These are phyloP conservation scores for Calycopis cecrops DNA, from an alignment of 1,140 invertebrate genomes.

Conservation along the genomic window DNA sequence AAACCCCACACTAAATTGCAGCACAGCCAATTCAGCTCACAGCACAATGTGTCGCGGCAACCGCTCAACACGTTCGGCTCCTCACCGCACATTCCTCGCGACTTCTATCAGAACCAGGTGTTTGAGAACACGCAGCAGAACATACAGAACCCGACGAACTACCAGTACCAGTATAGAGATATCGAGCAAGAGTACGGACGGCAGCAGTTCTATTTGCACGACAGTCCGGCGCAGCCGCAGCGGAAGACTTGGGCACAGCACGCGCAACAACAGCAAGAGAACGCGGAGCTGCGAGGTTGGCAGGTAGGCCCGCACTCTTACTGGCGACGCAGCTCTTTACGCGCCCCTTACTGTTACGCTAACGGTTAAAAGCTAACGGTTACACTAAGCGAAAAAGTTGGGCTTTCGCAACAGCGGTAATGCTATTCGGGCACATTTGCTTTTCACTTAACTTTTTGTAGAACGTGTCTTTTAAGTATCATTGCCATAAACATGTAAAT, in stretches of 20 bases:
- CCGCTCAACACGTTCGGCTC: conserved; percentile 71
- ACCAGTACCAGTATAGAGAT: conserved; percentile 59
- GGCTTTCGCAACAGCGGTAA: not conserved
- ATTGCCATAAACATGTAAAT: not conserved
- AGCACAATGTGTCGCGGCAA: conserved; percentile 73
- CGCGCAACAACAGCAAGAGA: conserved; percentile 69
- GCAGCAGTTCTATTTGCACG: conserved; percentile 85
- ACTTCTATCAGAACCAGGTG: conserved; percentile 42
- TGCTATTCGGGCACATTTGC: not conserved
- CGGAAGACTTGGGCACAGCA: conserved; percentile 85
- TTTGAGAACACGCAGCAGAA: conserved; percentile 25
- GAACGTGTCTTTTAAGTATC: not conserved
- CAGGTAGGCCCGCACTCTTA: conserved; percentile 40
- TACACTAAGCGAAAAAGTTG: not conserved
- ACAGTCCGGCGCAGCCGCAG: conserved; percentile 77
- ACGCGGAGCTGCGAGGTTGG: conserved; percentile 64
- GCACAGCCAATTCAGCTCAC: conserved; percentile 77
- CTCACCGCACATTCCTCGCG: conserved; percentile 75
- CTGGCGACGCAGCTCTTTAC: not conserved
- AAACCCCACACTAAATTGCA: conserved; percentile 42
- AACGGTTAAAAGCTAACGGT: no score
- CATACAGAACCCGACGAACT: conserved; percentile 16
- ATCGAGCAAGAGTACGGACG: conserved; percentile 51
- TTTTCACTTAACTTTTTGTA: not conserved
- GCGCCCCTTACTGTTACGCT: no score